Evolutionary conservation across 1,140 invertebrate genomes (phyloP).

Genomic region (Cataglyphis hispanica): DNA sequence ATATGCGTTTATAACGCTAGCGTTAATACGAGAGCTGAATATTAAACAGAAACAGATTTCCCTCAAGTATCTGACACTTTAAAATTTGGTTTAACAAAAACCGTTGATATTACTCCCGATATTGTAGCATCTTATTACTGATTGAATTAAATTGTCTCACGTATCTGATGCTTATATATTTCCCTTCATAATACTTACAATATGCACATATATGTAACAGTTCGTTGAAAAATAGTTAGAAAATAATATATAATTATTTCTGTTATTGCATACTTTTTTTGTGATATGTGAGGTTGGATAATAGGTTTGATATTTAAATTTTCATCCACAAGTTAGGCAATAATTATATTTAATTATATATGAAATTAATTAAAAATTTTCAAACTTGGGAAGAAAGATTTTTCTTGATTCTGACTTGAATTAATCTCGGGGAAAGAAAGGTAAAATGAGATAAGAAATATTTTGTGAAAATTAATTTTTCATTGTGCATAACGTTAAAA

Average conservation of each 20-base stretch:
- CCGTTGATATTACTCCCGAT: slow-evolving; percentile 65
- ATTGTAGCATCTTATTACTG: slow-evolving; percentile 78
- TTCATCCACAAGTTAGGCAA: too few species aligned
- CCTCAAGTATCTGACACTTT: slow-evolving; percentile 25
- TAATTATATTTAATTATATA: too few species aligned
- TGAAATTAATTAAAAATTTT: not conserved
- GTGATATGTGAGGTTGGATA: not conserved
- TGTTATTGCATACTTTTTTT: not conserved
- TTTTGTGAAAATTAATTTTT: slow-evolving; percentile 36
- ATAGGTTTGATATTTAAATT: too few species aligned
- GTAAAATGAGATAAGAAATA: slow-evolving; percentile 5
- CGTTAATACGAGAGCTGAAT: slow-evolving; percentile 39
- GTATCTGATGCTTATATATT: not conserved
- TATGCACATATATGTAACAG: not conserved
- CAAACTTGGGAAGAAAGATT: not conserved
- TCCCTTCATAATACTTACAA: not conserved
- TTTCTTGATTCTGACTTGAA: not conserved
- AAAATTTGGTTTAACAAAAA: slow-evolving; percentile 64
- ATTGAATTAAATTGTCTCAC: slow-evolving; percentile 76
- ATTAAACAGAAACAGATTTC: slow-evolving; percentile 56
- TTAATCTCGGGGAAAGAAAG: not conserved
- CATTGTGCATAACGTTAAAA: slow-evolving; percentile 27
- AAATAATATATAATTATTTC: not conserved
- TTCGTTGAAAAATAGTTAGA: not conserved
- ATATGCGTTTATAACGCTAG: slow-evolving; percentile 61